Percentiles rank a stretch among this genome's conserved stretches.
phyloP scores from a whole-genome alignment of 2,113 vertebrate species.

The Cyanistes caeruleus region DNA sequence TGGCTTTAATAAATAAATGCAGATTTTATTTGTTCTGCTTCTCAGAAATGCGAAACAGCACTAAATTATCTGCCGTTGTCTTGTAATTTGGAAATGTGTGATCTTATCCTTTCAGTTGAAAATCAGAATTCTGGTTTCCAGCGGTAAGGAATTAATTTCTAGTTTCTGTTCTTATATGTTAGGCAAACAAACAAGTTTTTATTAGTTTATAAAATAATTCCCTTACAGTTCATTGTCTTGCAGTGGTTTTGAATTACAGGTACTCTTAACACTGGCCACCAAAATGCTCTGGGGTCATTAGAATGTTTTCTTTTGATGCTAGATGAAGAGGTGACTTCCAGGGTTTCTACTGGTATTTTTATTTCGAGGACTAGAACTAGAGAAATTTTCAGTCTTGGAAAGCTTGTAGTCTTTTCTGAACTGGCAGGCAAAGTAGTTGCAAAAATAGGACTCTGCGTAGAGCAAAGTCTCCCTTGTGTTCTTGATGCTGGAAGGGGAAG shows the following conservation, averaged over 20 bases:
- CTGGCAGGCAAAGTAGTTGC: neutral
- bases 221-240: neutral
- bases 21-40: slow-evolving; percentile 1
- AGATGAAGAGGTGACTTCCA: neutral
- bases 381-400: neutral
- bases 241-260: neutral
- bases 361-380: neutral
- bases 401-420: neutral
- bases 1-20: slow-evolving; percentile 2
- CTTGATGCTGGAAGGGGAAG: neutral
- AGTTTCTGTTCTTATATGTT: neutral
- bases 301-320: neutral
- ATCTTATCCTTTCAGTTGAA: neutral
- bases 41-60: neutral
- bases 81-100: neutral
- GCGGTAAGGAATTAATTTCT: neutral
- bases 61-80: neutral
- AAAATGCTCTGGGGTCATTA: neutral
- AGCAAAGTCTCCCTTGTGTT: neutral
- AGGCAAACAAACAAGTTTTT: neutral
- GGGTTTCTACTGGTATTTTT: neutral
- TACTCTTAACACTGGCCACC: neutral
- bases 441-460: neutral
- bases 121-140: neutral
- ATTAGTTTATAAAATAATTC: neutral